Evolutionary conservation across 1,140 invertebrate genomes (phyloP).

Genomic region (Drosophila rhopaloa): DNA sequence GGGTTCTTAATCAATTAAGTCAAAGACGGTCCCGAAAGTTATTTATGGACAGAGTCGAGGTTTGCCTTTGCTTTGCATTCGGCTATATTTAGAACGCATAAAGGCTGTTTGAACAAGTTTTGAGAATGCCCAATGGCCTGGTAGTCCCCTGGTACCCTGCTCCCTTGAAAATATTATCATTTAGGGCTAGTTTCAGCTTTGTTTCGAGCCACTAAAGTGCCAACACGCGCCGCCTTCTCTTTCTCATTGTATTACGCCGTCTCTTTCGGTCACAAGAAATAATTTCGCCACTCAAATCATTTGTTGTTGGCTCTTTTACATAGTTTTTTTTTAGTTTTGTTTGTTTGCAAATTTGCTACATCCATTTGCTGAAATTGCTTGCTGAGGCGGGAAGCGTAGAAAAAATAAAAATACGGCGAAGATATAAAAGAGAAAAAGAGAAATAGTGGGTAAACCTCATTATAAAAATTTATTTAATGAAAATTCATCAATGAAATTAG

Average conservation of each 20-base stretch:
- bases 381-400: conserved; percentile 28
- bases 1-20: conserved; percentile 32
- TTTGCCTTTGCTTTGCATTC: conserved; percentile 41
- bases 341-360: conserved; percentile 38
- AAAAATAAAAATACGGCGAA: background rate
- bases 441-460: conserved; percentile 53
- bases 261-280: conserved; percentile 25
- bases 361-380: conserved; percentile 47
- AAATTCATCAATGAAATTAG: conserved; percentile 80
- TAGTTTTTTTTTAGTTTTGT: conserved; percentile 23
- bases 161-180: conserved; percentile 5
- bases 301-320: conserved; percentile 22
- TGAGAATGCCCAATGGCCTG: conserved; percentile 23
- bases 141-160: background rate
- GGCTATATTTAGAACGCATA: conserved; percentile 48
- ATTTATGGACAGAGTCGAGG: conserved; percentile 38
- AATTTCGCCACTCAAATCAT: conserved; percentile 56
- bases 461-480: conserved; percentile 80
- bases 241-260: conserved; percentile 4
- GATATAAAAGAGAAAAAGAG: background rate
- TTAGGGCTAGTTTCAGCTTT: conserved; percentile 50
- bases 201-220: conserved; percentile 51
- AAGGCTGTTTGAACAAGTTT: conserved; percentile 52
- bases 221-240: conserved; percentile 65
- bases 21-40: conserved; percentile 28